Base-by-base conservation (phyloP, 2,113 vertebrate genomes). In the Anas platyrhynchos region DNA sequence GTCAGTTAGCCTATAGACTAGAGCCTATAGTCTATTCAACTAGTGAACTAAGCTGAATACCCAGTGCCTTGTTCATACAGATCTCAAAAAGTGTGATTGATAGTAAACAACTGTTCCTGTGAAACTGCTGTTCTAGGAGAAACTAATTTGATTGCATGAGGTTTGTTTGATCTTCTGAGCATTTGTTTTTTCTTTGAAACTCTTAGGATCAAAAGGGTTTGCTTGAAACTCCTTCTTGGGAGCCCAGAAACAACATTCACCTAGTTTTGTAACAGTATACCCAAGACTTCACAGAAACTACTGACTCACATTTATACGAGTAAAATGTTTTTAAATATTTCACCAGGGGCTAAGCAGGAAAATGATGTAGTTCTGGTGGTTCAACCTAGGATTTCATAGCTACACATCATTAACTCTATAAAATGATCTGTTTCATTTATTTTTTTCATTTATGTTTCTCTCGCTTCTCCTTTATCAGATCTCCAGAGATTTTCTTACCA, bases 351-450 rank as follows among this genome's bases (percentile, higher is more conserved):
- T 90, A 79, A 90, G 62, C 31, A 96, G 62, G 86, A 86, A 93
- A 96, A 94, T 84, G 69, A 87, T 26, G 76, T 68, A 82, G 77
- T 79, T 86, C 86, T 94, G 92, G 69, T 92, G 80, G 88, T 84
- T 95, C 83, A 91, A 73, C 43, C 48, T 55, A 78, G 25, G 55
- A 94, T 91, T 96, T 95, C 81, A 62, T 84, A 87, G 88, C 86
- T 92, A 88, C 88, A 93, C 86, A 91, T 89, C 93, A 94, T 95
- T 96, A 92, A 84, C 86, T 72, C 76, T 31, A 66, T 36, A 88
- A 94, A 96, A 96, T 88, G 66, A 93, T 96, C 88, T 86, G 73
- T 96, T 96, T 91, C 65, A 92, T 96, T 94, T 95, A 58, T 54
- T 78, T 91, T 91, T 92, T 93, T 89, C 62, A 69, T 87, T 90